Percentiles rank a stretch among this genome's conserved stretches.
phyloP scores from a whole-genome alignment of 1,140 invertebrate species.

The Drosophila burlai region DNA sequence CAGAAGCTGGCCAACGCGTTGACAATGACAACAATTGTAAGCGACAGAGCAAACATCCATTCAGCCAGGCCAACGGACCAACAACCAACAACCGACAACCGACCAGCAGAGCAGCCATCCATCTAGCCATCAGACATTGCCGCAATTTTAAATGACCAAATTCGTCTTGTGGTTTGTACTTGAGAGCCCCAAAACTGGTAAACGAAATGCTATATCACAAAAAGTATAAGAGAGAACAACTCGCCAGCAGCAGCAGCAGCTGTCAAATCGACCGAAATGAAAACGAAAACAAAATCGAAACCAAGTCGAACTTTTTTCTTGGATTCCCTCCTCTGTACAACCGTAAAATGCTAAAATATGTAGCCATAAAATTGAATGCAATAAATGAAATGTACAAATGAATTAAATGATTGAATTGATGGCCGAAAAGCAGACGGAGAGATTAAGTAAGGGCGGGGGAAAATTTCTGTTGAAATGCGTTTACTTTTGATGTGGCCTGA shows the following conservation, averaged over 20 bases:
- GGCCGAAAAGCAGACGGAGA: conserved; percentile 17
- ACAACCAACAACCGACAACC: not conserved
- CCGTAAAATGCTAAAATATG: conserved; percentile 71
- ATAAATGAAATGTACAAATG: conserved; percentile 71
- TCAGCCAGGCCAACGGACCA: conserved; percentile 13
- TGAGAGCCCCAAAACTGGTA: conserved; percentile 75
- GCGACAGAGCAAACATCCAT: conserved; percentile 57
- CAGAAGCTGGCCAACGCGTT: conserved; percentile 62
- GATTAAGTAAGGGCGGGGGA: conserved; percentile 16
- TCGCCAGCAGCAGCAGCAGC: conserved; percentile 18
- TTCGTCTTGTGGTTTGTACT: conserved; percentile 82
- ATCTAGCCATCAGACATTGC: conserved; percentile 58
- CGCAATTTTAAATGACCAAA: conserved; percentile 82
- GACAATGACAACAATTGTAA: conserved; percentile 81
- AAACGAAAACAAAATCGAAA: conserved; percentile 70
- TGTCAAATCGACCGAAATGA: conserved; percentile 70
- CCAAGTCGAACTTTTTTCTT: conserved; percentile 49
- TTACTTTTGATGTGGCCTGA: conserved; percentile 39
- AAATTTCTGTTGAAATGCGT: conserved; percentile 21
- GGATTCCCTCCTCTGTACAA: conserved; percentile 11
- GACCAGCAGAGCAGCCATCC: conserved; percentile 27
- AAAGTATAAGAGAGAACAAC: conserved; percentile 32
- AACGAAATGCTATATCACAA: conserved; percentile 71
- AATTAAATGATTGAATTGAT: conserved; percentile 59
- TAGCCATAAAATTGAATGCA: conserved; percentile 76